Base-by-base conservation (phyloP, 2,797 vertebrate species). In the Dryobates pubescens region DNA sequence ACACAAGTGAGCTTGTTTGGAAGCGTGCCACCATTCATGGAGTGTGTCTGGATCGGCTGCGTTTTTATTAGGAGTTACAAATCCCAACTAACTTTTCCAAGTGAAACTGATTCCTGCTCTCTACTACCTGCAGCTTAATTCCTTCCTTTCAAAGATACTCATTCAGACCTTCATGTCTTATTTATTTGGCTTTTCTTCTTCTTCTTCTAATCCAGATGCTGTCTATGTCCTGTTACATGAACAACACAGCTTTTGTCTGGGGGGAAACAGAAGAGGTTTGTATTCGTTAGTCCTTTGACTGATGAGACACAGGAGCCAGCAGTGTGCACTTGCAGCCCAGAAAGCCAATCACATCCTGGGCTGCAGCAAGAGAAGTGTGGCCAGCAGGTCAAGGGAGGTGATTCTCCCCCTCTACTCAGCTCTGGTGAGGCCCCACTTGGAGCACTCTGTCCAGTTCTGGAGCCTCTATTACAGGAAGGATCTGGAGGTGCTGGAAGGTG, bases 161-260 rank as follows among this genome's bases (percentile, higher is more conserved):
- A 29, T 80, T 82, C 61, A 76, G 18, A 82, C 8, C 6, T 23
- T 32, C 17, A n/a, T 61, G 17, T 36, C 63, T 71, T 86, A 61
- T 10, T 86, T 65, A n/a, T 70, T 85, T 72, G 16, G 2, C 1
- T 27, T 29, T 18, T 51, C 49, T 30, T 14, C 5, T 29, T 59
- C 24, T 7, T 15, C 17, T 3, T 0, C 22, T 47, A 53, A 49
- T 82, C 68, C 65, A 87, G 80, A 80, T 93, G 81, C 62, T 72
- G 64, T 79, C 54, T 18, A 56, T 78, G 63, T 71, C 74, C 59
- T 36, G 54, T 82, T 71, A 47, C 27, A n/a, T 12, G 78, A 87
- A 92, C 78, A 91, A n/a, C 65, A 19, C 17, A 32, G 56, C 62
- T 94, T 82, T 92, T 94, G 78, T 92, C 29, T 92, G 51, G 1